Evolutionary conservation across 2,113 vertebrate species (phyloP).

Genomic region (Poeciliopsis occidentalis): DNA sequence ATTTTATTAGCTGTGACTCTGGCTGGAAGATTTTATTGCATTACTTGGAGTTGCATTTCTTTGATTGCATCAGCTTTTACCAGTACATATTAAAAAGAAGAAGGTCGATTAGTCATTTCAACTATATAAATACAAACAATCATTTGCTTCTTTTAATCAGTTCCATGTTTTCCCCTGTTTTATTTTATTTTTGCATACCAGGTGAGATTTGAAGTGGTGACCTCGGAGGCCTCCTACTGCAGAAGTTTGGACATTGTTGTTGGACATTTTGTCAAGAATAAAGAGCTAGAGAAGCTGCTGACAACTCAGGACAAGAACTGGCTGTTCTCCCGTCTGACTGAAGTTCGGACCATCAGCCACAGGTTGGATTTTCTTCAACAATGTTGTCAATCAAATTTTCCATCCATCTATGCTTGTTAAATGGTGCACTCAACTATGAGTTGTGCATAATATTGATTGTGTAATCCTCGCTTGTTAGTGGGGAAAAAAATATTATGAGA

Average conservation of each 20-base stretch:
- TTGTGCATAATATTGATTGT: not conserved
- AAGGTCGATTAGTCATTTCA: not conserved
- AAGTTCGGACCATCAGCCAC: conserved; percentile 90
- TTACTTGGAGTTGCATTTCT: not conserved
- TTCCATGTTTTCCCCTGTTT: not conserved
- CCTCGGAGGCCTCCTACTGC: conserved; percentile 94
- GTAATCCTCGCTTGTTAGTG: not conserved
- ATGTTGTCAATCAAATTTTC: not conserved
- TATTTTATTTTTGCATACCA: conserved; percentile 54
- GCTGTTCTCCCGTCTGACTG: conserved; percentile 93
- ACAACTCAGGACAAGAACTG: conserved; percentile 90
- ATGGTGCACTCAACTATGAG: not conserved
- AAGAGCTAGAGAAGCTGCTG: conserved; percentile 82
- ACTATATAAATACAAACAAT: accelerated
- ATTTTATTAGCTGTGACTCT: not conserved
- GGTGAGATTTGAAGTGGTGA: conserved; percentile 95
- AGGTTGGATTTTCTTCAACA: conserved; percentile 74
- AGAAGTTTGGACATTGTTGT: conserved; percentile 92
- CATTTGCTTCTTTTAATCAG: not conserved
- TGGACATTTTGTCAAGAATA: conserved; percentile 89
- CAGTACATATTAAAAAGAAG: not conserved
- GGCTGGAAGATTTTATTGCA: not conserved
- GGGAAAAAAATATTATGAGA: not conserved
- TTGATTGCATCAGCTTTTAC: not conserved
- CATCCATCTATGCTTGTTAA: not conserved